phyloP scores from a whole-genome alignment of 2,113 vertebrate species.

The Takifugu flavidus region DNA sequence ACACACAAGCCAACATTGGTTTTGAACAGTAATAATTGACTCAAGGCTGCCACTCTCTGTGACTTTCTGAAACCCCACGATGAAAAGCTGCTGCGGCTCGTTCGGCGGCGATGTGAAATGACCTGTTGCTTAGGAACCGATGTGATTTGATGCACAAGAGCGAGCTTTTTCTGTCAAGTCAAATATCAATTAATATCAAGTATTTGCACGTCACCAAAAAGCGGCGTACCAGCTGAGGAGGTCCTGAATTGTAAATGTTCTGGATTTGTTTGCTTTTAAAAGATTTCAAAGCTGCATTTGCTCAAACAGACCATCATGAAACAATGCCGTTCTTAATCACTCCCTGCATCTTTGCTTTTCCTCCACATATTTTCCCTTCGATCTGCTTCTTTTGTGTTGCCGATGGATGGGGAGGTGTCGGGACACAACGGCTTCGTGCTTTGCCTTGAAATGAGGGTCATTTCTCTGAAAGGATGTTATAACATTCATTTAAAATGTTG shows the following conservation, averaged over 20 bases:
- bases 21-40: slow-evolving; percentile 45
- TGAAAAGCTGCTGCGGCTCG: slow-evolving; percentile 65
- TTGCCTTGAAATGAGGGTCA: slow-evolving; percentile 50
- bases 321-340: slow-evolving; percentile 16
- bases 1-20: slow-evolving; percentile 23
- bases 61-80: slow-evolving; percentile 51
- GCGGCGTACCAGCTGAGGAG: neutral
- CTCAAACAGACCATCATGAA: neutral
- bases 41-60: slow-evolving; percentile 67
- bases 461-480: neutral
- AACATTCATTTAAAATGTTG: no score
- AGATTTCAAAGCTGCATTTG: neutral
- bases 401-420: slow-evolving; percentile 3
- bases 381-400: slow-evolving; percentile 44
- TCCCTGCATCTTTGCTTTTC: neutral
- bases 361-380: neutral
- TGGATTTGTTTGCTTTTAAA: neutral
- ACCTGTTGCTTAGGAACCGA: slow-evolving; percentile 80
- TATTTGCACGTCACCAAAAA: neutral
- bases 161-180: slow-evolving; percentile 10
- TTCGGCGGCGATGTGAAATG: slow-evolving; percentile 60
- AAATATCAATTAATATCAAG: slow-evolving; percentile 3
- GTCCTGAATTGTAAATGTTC: neutral
- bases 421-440: slow-evolving; percentile 44
- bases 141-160: slow-evolving; percentile 49